Conservation (phyloP, 2,888 invertebrate species). For the Nebria brevicollis region DNA sequence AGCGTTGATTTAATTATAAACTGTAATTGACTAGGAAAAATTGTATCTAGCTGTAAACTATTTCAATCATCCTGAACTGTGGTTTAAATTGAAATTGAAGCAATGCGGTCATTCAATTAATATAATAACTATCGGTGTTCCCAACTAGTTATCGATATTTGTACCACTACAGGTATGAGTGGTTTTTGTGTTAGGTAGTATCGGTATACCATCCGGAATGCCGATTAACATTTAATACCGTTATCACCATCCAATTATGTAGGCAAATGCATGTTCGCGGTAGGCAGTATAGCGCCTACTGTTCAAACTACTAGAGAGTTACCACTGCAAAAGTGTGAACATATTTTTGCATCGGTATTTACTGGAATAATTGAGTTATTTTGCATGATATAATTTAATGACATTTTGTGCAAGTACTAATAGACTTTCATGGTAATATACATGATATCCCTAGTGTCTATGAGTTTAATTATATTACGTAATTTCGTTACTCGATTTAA, state of each 20-base stretch:
- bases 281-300: neutral
- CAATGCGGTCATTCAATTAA: neutral
- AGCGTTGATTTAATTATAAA: no score
- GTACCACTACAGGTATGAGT: neutral
- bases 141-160: neutral
- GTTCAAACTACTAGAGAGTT: neutral
- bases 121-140: neutral
- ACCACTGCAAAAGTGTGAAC: slow-evolving; percentile 4
- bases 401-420: slow-evolving; percentile 9
- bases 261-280: slow-evolving; percentile 24
- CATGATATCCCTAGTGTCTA: neutral
- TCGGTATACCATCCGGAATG: slow-evolving; percentile 20
- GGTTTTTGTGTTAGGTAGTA: slow-evolving; percentile 21
- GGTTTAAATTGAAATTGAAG: neutral
- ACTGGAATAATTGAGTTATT: slow-evolving; percentile 22
- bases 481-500: neutral
- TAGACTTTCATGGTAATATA: slow-evolving; percentile 8
- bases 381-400: slow-evolving; percentile 21
- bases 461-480: slow-evolving; percentile 4
- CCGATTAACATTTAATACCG: slow-evolving; percentile 40
- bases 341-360: slow-evolving; percentile 31
- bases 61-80: neutral
- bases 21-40: no score
- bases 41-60: no score
- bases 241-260: slow-evolving; percentile 41